These are phyloP conservation scores for Brachyrhaphis roseni DNA, from an alignment of 2,797 vertebrate species.

Conservation along the genomic window DNA sequence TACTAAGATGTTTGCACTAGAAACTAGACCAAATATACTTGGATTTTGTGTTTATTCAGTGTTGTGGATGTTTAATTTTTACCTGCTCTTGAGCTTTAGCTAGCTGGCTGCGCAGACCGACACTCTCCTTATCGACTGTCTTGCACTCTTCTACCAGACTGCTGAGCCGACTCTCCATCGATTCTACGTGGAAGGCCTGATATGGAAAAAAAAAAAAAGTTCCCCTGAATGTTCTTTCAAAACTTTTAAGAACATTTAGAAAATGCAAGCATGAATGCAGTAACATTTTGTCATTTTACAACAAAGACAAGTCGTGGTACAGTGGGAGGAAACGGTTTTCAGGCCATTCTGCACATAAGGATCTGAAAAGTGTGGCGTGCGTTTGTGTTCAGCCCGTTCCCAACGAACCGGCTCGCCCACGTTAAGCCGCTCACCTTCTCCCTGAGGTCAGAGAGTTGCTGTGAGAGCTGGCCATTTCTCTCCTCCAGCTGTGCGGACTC, in stretches of 20 bases:
- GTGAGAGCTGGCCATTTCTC: slow-evolving; percentile 83
- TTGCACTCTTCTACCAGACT: slow-evolving; percentile 82
- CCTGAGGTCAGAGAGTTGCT: slow-evolving; percentile 81
- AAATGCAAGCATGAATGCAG: too few relatives aligned
- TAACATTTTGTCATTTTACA: background rate
- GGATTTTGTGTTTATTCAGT: too few relatives aligned
- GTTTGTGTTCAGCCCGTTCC: background rate
- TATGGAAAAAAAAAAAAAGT: background rate
- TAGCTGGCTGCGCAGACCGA: slow-evolving; percentile 80
- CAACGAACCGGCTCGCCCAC: background rate
- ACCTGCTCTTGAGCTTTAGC: slow-evolving; percentile 85
- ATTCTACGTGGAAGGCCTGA: slow-evolving; percentile 74
- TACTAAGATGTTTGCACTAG: too few relatives aligned
- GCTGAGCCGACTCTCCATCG: slow-evolving; percentile 79
- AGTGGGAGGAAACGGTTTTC: background rate
- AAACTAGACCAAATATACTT: too few relatives aligned
- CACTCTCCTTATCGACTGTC: slow-evolving; percentile 80
- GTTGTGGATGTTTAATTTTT: background rate
- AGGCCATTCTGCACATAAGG: background rate
- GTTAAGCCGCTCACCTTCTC: slow-evolving; percentile 77
- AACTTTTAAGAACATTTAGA: background rate
- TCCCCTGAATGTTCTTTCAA: background rate
- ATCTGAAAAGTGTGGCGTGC: background rate
- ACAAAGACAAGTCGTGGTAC: background rate
- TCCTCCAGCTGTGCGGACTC: slow-evolving; percentile 80